Evolutionary conservation across 2,888 invertebrate genomes (phyloP), one percentile per base, ranked within the genome.

Genomic region (Rhagophthalmus giganteus): DNA sequence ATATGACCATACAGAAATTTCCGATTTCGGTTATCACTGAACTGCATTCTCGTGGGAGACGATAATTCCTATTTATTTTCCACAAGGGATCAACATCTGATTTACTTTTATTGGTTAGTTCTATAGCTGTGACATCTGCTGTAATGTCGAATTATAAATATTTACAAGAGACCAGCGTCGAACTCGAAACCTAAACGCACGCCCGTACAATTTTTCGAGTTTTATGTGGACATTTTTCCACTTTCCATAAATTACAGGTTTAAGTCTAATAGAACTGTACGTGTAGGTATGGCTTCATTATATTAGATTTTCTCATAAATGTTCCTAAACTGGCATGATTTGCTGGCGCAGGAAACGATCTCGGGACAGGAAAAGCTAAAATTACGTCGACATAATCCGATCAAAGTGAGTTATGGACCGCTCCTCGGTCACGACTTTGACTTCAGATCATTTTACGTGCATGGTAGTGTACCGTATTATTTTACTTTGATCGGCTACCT

Each of bases 371-470:
- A 58, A 51, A 57, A 16, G 45, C 49, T 49, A 42, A 61, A 57
- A 51, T 55, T 54, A 58, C 55, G 59, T 57, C 58, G 55, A 57
- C 55, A 54, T 63, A 63, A 63, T 63, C 63, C 62, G 61, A 62
- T 62, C 62, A 56, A 50, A 50, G 58, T 60, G 61, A 63, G 54
- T 63, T 63, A 63, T 54, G 52, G 58, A 57, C 54, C 54, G 60
- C 57, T 51, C 51, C 51, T 48, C 53, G 60, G 65, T 64, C 64
- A 63, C 63, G 65, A 64, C 59, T 63, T 54, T 53, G 57, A 58
- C 59, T 62, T 59, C 54, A 59, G 60, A 59, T 62, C 59, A 60
- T 61, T 64, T 62, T 60, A 57, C 55, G 57, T 58, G 60, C 45
- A 37, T 37, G 35, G 28, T 37, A 14, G 20, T 31, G 13, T 37